A percentile compares a stretch with the other conserved stretches of the same genome.
Evolutionary conservation across 2,888 invertebrate genomes (phyloP).

Genomic region (Nemotelus pantherinus): DNA sequence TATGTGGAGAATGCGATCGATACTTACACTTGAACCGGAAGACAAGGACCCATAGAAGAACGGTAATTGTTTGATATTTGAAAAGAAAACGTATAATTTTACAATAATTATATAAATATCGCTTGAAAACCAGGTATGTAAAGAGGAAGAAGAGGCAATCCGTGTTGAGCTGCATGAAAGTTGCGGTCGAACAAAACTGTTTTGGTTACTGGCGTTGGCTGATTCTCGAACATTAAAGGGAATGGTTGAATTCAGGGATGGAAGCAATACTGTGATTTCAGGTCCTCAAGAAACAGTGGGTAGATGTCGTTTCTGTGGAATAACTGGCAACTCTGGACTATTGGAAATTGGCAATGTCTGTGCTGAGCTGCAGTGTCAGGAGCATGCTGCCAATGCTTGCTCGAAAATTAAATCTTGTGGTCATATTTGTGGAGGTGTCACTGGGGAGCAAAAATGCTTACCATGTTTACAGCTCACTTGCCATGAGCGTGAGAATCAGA

Average conservation of each 20-base stretch:
- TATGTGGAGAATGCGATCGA: slow-evolving; percentile 96
- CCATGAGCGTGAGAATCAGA: slow-evolving; percentile 61
- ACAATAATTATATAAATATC: too few species aligned
- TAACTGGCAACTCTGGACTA: slow-evolving; percentile 82
- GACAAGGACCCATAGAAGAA: slow-evolving; percentile 83
- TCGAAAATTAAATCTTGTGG: slow-evolving; percentile 84
- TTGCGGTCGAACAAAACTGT: slow-evolving; percentile 94
- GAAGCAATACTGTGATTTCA: slow-evolving; percentile 66
- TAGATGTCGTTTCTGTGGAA: slow-evolving; percentile 91
- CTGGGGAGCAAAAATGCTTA: slow-evolving; percentile 82
- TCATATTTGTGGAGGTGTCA: slow-evolving; percentile 94
- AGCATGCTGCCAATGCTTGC: slow-evolving; percentile 74
- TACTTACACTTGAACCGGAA: slow-evolving; percentile 92
- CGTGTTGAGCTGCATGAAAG: slow-evolving; percentile 97
- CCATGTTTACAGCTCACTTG: slow-evolving; percentile 93
- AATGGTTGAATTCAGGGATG: slow-evolving; percentile 88
- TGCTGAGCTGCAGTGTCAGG: slow-evolving; percentile 92
- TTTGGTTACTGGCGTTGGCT: slow-evolving; percentile 92
- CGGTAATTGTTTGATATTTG: slow-evolving; percentile 58
- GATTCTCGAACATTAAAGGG: slow-evolving; percentile 93
- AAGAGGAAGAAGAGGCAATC: slow-evolving; percentile 95
- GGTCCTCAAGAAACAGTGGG: slow-evolving; percentile 70
- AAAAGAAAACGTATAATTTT: too few species aligned
- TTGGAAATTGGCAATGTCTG: slow-evolving; percentile 94
- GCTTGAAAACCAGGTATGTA: slow-evolving; percentile 69